A percentile compares a stretch with the other conserved stretches of the same genome.
Evolutionary conservation across 2,797 vertebrate species (phyloP).

Genomic region (Fundulus diaphanus): DNA sequence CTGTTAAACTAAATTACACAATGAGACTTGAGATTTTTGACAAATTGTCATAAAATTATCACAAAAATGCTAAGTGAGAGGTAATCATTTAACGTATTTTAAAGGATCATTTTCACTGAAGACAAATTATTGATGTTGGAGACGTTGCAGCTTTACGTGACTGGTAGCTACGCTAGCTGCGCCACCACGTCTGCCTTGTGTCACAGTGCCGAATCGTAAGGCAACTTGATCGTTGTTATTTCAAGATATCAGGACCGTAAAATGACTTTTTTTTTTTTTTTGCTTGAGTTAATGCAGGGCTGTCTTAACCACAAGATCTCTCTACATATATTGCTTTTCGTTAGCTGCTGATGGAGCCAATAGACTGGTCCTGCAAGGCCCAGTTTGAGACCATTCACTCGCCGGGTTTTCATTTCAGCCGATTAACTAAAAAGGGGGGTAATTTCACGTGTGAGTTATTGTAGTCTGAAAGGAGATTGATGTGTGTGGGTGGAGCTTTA

Average conservation of each 20-base stretch:
- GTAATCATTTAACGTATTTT: not conserved
- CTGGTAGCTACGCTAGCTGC: not conserved
- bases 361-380: constrained; percentile 16
- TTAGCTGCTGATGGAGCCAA: constrained; percentile 14
- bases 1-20: not conserved
- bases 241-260: not conserved
- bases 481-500: constrained; percentile 33
- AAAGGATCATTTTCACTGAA: not conserved
- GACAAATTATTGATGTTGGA: not conserved
- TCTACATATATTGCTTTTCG: not conserved
- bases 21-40: not conserved
- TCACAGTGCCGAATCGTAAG: not conserved
- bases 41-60: no score
- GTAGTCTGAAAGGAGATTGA: constrained; percentile 29
- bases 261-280: no score
- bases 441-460: constrained; percentile 21
- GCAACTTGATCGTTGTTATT: not conserved
- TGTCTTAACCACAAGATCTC: not conserved
- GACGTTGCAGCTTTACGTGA: not conserved
- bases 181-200: no score
- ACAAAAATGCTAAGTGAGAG: no score
- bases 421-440: constrained; percentile 41
- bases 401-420: constrained; percentile 15
- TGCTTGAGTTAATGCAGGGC: not conserved
- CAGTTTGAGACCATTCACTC: not conserved